These are phyloP conservation scores for Oscheius sp. DNA, from an alignment of 2,888 invertebrate species.

Conservation along the genomic window DNA sequence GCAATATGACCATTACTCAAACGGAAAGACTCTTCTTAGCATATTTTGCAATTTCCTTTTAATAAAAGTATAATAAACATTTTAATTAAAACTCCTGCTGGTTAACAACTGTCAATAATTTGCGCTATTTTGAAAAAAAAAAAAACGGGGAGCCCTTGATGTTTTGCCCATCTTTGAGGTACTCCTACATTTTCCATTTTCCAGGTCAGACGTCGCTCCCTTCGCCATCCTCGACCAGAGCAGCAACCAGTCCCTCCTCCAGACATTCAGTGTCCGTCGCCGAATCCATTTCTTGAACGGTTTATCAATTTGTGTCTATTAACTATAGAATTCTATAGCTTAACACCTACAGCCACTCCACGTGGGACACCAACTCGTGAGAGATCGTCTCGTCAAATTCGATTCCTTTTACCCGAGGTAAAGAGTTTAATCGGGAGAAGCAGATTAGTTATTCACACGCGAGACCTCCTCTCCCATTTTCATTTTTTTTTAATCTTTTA, in stretches of 20 bases:
- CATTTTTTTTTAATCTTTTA: background rate
- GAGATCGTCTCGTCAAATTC: conserved; percentile 33
- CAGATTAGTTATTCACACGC: background rate
- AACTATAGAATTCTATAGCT: background rate
- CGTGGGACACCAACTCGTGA: conserved; percentile 6
- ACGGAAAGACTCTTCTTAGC: too few relatives aligned
- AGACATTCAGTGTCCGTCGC: conserved; percentile 35
- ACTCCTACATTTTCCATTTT: too few relatives aligned
- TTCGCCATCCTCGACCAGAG: conserved; percentile 17
- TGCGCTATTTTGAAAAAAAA: background rate
- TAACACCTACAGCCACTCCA: conserved; percentile 17
- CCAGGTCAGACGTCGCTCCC: conserved; percentile 22
- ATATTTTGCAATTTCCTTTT: too few relatives aligned
- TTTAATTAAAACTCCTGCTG: too few relatives aligned
- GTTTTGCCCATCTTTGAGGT: too few relatives aligned
- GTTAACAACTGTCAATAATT: too few relatives aligned
- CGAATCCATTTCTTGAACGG: conserved; percentile 19
- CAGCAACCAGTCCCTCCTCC: conserved; percentile 43
- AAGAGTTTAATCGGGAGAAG: background rate
- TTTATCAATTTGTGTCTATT: background rate
- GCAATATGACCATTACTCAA: too few relatives aligned
- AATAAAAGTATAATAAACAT: too few relatives aligned
- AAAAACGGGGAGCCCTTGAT: background rate
- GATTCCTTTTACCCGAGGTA: conserved; percentile 59
- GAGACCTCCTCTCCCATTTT: background rate